Conservation (phyloP, 1,140 invertebrate species). For the Tribolium madens region DNA sequence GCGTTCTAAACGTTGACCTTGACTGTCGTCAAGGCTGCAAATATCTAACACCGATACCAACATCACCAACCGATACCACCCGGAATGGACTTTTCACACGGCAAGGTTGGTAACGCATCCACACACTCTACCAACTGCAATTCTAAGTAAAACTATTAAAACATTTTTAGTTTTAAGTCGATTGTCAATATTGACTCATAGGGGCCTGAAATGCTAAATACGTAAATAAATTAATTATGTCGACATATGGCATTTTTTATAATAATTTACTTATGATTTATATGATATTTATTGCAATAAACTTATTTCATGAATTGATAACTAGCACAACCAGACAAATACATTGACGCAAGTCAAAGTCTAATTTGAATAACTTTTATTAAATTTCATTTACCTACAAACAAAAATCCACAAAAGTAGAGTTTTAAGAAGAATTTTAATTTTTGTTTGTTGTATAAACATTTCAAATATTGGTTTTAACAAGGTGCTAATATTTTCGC, state of each 20-base stretch:
- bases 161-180: not conserved
- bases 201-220: constrained; percentile 6
- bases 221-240: constrained; percentile 2
- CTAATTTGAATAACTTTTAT: too few relatives aligned
- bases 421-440: too few relatives aligned
- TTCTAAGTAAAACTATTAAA: too few relatives aligned
- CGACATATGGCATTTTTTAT: not conserved
- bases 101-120: not conserved
- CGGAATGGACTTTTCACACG: not conserved
- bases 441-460: too few relatives aligned
- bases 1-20: constrained; percentile 40
- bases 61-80: not conserved
- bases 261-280: constrained; percentile 27
- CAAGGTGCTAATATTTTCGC: too few relatives aligned
- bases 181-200: constrained; percentile 21
- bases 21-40: constrained; percentile 49
- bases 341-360: too few relatives aligned
- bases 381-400: too few relatives aligned
- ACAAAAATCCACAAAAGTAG: too few relatives aligned
- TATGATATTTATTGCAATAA: constrained; percentile 25
- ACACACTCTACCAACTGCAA: too few relatives aligned
- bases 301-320: constrained; percentile 1
- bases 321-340: too few relatives aligned
- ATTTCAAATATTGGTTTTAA: too few relatives aligned
- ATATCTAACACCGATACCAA: constrained; percentile 27